phyloP scores from a whole-genome alignment of 2,888 invertebrate genomes.

The Drosophila kambysellisi region DNA sequence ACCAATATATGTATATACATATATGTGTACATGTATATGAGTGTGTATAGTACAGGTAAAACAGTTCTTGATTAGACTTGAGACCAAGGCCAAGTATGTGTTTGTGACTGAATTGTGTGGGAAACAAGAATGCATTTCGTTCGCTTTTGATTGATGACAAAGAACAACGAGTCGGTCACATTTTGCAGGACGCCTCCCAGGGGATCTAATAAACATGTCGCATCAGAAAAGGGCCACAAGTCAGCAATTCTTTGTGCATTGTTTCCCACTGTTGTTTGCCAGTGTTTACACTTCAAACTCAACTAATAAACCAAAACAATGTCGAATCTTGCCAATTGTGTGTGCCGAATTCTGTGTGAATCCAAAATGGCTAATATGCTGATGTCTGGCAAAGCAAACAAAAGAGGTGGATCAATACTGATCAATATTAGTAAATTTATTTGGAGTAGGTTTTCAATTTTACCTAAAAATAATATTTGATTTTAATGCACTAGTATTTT shows the following conservation, averaged over 20 bases:
- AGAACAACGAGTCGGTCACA: conserved; percentile 11
- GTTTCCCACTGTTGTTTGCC: conserved; percentile 37
- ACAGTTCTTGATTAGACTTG: conserved; percentile 38
- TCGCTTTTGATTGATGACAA: conserved; percentile 55
- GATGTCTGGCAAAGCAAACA: not conserved
- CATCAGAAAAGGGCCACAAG: conserved; percentile 22
- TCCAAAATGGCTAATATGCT: conserved; percentile 21
- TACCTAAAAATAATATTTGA: not conserved
- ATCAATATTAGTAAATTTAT: not conserved
- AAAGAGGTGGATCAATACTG: not conserved
- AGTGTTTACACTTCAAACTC: conserved; percentile 57
- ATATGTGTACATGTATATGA: conserved; percentile 7
- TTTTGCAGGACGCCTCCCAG: conserved; percentile 50
- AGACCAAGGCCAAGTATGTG: conserved; percentile 4
- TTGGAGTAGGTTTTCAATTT: not conserved
- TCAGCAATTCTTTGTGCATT: conserved; percentile 30
- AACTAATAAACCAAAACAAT: conserved; percentile 63
- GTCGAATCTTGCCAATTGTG: conserved; percentile 51
- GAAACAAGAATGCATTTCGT: conserved; percentile 48
- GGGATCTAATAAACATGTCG: conserved; percentile 78
- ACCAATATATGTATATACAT: conserved; percentile 10
- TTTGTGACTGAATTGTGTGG: conserved; percentile 52
- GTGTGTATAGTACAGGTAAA: conserved; percentile 4
- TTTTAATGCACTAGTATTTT: not conserved
- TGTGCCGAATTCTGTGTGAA: conserved; percentile 8